Evolutionary conservation across 2,888 invertebrate species (phyloP), one percentile per base, ranked within the genome.

Genomic region (Euphydryas editha): DNA sequence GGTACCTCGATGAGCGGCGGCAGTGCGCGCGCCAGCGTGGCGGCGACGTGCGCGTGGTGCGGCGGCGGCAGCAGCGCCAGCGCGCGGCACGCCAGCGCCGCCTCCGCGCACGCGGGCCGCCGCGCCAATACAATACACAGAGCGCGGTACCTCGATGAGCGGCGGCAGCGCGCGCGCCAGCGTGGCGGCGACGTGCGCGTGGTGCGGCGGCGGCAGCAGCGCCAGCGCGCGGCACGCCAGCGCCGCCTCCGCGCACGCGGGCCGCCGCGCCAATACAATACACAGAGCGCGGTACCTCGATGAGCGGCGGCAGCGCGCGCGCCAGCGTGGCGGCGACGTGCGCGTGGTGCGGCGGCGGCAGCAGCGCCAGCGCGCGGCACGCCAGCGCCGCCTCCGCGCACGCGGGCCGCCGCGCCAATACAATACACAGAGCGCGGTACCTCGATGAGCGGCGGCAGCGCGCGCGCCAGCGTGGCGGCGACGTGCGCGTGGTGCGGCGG

Each of bases 61-160:
- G 93, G 92, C 69, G 88, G 84, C n/a, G 88, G 77, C 65, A 93
- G 83, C n/a, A 93, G 78, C 60, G 93, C 86, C 46, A 92, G 80
- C 80, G 86, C 78, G 24, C 92, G 85, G 70, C 93, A 92, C 59
- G 82, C 83, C 20, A 92, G 81, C 7, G 79, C 87, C 36, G 74
- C 81, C 64, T 87, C 88, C 0, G 87, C 24, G 24, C 24, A 24
- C 30, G 2, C 30, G n/a, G n/a, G n/a, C n/a, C n/a, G n/a, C n/a
- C n/a, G n/a, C n/a, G n/a, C n/a, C n/a, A n/a, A n/a, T n/a, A n/a
- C n/a, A n/a, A n/a, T n/a, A n/a, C n/a, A 30, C 30, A 30, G 30
- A 5, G 5, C 30, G 6, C 5, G 30, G 5, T 30, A 91, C 91
- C 64, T 73, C 68, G 36, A 84, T 80, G 58, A 90, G 67, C 15